Evolutionary conservation across 1,140 invertebrate species (phyloP).

Genomic region (Hylaeus anthracinus): DNA sequence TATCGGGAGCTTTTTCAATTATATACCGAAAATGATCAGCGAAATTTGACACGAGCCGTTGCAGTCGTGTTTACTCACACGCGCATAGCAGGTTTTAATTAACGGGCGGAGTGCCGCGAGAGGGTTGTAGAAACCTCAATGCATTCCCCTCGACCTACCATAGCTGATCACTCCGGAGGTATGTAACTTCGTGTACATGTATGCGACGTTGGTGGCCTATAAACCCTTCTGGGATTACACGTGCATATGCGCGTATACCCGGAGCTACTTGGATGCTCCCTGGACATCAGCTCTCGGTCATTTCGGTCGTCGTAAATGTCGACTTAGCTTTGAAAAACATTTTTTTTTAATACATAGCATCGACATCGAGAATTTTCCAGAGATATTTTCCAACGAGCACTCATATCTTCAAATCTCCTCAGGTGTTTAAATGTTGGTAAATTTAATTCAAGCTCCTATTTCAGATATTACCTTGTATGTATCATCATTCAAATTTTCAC

Average conservation of each 20-base stretch:
- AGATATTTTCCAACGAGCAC: background rate
- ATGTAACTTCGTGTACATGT: conserved; percentile 59
- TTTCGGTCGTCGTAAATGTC: conserved; percentile 32
- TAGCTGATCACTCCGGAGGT: conserved; percentile 58
- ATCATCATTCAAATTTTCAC: too few species aligned
- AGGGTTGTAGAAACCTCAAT: conserved; percentile 38
- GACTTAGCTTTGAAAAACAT: conserved; percentile 26
- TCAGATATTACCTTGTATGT: too few species aligned
- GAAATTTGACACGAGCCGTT: conserved; percentile 31
- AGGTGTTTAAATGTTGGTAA: too few species aligned
- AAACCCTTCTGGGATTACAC: conserved; percentile 76
- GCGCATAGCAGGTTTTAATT: conserved; percentile 72
- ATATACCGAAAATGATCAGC: conserved; percentile 50
- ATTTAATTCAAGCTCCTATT: too few species aligned
- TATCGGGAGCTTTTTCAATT: conserved; percentile 42
- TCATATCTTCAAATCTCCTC: too few species aligned
- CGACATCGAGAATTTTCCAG: too few species aligned
- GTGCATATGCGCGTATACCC: conserved; percentile 68
- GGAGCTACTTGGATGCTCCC: conserved; percentile 50
- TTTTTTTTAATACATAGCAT: conserved; percentile 28
- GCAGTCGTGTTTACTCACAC: conserved; percentile 45
- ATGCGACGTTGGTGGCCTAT: conserved; percentile 69
- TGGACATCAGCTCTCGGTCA: conserved; percentile 40
- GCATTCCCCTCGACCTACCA: conserved; percentile 41
- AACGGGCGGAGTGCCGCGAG: conserved; percentile 57